Evolutionary conservation across 2,888 invertebrate genomes (phyloP).

Genomic region (Caenorhabditis imperialis): DNA sequence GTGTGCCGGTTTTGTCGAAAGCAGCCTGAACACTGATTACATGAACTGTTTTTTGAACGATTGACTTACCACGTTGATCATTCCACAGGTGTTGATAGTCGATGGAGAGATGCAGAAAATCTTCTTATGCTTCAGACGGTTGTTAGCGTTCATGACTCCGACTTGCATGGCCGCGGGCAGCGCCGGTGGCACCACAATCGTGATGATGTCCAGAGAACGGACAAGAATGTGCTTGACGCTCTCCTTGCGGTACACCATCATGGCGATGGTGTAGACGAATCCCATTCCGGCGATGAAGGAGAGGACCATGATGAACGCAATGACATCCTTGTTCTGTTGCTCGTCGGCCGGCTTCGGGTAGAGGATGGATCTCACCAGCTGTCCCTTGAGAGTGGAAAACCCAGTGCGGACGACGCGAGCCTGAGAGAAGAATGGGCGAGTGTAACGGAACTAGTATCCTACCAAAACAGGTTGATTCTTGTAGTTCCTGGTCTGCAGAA

Average conservation of each 20-base stretch:
- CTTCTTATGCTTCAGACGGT: conserved; percentile 79
- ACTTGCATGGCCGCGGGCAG: conserved; percentile 82
- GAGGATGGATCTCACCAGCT: conserved; percentile 82
- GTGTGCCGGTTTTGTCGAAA: conserved; percentile 80
- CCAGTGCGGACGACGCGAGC: conserved; percentile 88
- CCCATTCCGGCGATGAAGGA: conserved; percentile 53
- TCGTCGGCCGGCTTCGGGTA: conserved; percentile 82
- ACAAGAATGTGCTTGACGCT: conserved; percentile 82
- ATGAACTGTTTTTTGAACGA: too few relatives aligned
- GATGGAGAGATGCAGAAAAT: conserved; percentile 81
- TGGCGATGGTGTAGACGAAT: conserved; percentile 85
- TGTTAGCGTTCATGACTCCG: conserved; percentile 80
- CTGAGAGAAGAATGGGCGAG: conserved; percentile 25
- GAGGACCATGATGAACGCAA: conserved; percentile 59
- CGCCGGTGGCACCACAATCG: conserved; percentile 93
- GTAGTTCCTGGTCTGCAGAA: conserved; percentile 87
- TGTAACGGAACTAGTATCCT: too few relatives aligned
- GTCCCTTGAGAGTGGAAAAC: conserved; percentile 83
- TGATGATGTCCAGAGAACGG: conserved; percentile 90
- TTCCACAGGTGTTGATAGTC: conserved; percentile 80
- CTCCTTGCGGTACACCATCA: conserved; percentile 83
- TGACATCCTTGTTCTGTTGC: conserved; percentile 80
- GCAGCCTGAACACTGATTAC: conserved; percentile 70
- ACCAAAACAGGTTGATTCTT: conserved; percentile 69
- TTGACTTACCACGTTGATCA: conserved; percentile 79